Base-by-base conservation (phyloP, 1,140 invertebrate genomes). In the Neodiprion lecontei region DNA sequence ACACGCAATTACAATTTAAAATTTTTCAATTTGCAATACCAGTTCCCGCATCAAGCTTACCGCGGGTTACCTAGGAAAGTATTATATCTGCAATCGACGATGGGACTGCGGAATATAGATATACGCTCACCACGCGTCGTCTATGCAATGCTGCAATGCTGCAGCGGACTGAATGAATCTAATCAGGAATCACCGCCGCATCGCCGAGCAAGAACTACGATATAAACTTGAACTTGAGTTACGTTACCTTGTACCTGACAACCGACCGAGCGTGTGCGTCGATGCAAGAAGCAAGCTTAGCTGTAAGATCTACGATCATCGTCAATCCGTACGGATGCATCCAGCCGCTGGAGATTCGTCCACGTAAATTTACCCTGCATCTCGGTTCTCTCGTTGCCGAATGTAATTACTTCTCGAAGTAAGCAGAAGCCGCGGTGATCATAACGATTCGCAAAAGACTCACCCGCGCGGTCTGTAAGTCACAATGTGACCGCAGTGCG, bases 141-240 rank as follows among this genome's bases (percentile, higher is more conserved):
- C 28, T 2, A 1, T 5, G 28, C 28, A 40, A 40, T 40, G 28
- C 28, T 40, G 28, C 28, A 40, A 61, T 61, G 9, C 53, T 61
- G 53, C 53, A 14, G 11, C 53, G 53, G 11, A 61, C 53, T 17
- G 53, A 61, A 61, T 61, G 53, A 61, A 61, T 61, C 53, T 61
- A 61, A 61, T 61, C 53, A 61, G 53, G n/a, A 61, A 61, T 17
- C 53, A 40, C 28, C 1, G 28, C 28, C 28, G 53, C 53, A 61
- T 61, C 53, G 11, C 53, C 8, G 53, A 61, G 53, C 53, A 61
- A 61, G 53, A 61, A 61, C 5, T 61, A 61, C 53, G 53, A 12
- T 61, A 61, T 61, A 61, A 61, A 61, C 53, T 61, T 61, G 53
- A 61, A 61, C 53, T 61, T 61, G 53, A 61, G 53, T 61, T 61